These are phyloP conservation scores for Zaprionus inermis DNA, from an alignment of 1,140 invertebrate species.

Conservation along the genomic window DNA sequence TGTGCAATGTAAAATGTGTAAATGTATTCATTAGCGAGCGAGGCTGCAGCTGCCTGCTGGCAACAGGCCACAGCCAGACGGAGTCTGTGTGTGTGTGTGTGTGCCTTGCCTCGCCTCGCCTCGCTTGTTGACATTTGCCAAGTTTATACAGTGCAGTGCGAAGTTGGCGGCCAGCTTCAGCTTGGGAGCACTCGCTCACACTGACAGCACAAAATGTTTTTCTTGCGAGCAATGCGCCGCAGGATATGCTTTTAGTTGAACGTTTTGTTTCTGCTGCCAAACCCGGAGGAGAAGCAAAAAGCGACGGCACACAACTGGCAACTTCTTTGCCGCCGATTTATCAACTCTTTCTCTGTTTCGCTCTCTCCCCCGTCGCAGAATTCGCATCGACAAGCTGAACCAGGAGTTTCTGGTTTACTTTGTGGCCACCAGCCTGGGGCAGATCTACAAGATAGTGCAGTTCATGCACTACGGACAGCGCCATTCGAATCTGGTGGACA, in stretches of 20 bases:
- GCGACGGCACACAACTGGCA: neutral
- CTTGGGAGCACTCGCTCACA: constrained; percentile 52
- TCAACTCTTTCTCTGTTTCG: neutral
- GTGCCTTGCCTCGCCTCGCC: neutral
- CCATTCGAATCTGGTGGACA: constrained; percentile 89
- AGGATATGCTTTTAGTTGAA: constrained; percentile 79
- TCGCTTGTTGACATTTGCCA: constrained; percentile 56
- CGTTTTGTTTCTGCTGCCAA: constrained; percentile 50
- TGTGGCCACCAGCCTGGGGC: constrained; percentile 91
- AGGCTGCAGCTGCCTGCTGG: constrained; percentile 29
- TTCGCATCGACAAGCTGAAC: constrained; percentile 84
- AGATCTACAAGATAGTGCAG: constrained; percentile 93
- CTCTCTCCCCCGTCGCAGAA: constrained; percentile 48
- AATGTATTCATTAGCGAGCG: constrained; percentile 75
- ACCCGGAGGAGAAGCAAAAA: neutral
- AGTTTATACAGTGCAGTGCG: constrained; percentile 50
- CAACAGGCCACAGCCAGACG: constrained; percentile 33
- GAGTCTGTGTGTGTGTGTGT: constrained; percentile 23
- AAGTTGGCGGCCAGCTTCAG: constrained; percentile 12
- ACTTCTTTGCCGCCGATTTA: constrained; percentile 7
- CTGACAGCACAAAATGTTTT: constrained; percentile 68
- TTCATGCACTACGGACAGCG: constrained; percentile 86
- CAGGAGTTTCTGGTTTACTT: constrained; percentile 91
- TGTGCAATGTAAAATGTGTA: constrained; percentile 44
- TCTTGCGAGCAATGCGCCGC: constrained; percentile 71